Base-by-base conservation (phyloP, 2,888 invertebrate species). In the Terebella lapidaria region DNA sequence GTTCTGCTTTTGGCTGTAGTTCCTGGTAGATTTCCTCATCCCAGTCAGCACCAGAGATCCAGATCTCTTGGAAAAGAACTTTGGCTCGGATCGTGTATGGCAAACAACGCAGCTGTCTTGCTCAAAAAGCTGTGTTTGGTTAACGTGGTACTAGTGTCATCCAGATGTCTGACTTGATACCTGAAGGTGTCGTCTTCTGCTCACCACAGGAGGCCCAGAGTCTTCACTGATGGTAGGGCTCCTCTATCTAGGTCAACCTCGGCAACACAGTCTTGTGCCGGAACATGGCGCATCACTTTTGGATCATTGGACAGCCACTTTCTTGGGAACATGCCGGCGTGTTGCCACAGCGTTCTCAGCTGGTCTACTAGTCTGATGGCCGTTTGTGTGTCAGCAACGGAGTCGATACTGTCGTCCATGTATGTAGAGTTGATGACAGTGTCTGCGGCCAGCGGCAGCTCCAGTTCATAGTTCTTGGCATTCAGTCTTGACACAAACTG, bases 341-440 rank as follows among this genome's bases (percentile, higher is more conserved):
- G 22, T 5, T 25, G 25, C 57, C 57, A 56, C 22, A 29, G 10
- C 18, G 4, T 55, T 10, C 3, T 4, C 24, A 61, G 29, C 20
- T 69, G 56, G 5, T 60, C 1, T 46, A 60, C 60, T 24, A 61
- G 47, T 26, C 53, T 46, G 15, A 52, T n/a, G 24, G 27, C 58
- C 20, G n/a, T 27, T 3, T 10, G 24, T 5, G 22, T 54, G 29
- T 5, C 26, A 18, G 18, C 10, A n/a, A 52, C 49, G 22, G 59
- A 51, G 26, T 61, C 61, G 46, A 60, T 53, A 28, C 52, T 35
- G 26, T 60, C 59, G 29, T 60, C 61, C 61, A 61, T 61, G 46
- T 61, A 61, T 18, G 61, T 60, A 1, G 59, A 27, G 18, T 60
- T 27, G 3, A 59, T 18, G 2, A 61, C 30, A 10, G 61, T 54